Base-by-base conservation (phyloP, 2,113 vertebrate species). In the Periophthalmus modestus region DNA sequence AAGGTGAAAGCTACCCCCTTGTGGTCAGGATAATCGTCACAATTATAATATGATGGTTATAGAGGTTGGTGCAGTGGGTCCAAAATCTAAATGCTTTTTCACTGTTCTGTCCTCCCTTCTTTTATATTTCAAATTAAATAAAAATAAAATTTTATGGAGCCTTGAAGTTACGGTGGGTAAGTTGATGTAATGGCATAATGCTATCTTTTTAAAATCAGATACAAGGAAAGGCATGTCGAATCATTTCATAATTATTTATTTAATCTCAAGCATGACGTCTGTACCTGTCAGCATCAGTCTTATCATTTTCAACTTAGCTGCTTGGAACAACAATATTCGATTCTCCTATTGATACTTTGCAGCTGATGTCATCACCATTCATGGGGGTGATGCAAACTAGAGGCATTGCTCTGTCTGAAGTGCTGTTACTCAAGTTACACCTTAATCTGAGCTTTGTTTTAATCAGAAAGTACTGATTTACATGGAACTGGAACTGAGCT, bases 1-100 rank as follows among this genome's bases (percentile, higher is more conserved):
- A 43, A 70, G 79, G 79, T 63, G 59, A 73, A 33, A 86, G 66
- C 58, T 78, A 76, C 88, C 88, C 87, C 82, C 86, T 90, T 77
- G 88, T 89, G 91, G 88, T 82, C 77, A 78, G 54, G 75, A 65
- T 9, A 63, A 34, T 71, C 61, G 23, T 61, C 55, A 71, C 33
- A 48, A 28, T 14, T 48, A 48, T 21, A 24, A 6, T 1, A 16
- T 21, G 12, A 67, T 21, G 23, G 3, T 14, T 15, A 15, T 28
- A 28, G 57, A 59, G n/a, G 2, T 13, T 15, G 19, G 15, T 52
- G 6, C 50, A 55, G 5, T 55, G 52, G n/a, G 6, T 21, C 1
- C 52, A n/a, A 9, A 55, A 55, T n/a, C 9, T 7, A n/a, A 7
- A 55, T 55, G 16, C 19, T 19, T 52, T 18, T 16, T 5, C 15